Evolutionary conservation across 1,140 invertebrate genomes (phyloP).

Genomic region (Helicorthomorpha holstii): DNA sequence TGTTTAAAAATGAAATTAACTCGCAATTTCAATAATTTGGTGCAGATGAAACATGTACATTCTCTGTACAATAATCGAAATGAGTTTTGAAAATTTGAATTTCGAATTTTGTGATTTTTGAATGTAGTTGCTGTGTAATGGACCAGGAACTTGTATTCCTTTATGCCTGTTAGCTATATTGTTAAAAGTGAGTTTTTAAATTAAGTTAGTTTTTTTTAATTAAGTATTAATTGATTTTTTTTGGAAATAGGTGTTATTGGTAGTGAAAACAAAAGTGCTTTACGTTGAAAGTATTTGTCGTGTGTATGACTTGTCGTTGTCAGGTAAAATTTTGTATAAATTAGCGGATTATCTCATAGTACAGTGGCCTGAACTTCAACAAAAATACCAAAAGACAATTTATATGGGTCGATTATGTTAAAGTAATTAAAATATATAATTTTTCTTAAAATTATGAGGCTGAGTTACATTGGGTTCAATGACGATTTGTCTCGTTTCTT

Average conservation of each 20-base stretch:
- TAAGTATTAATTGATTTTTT: conserved; percentile 18
- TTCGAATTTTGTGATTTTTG: conserved; percentile 8
- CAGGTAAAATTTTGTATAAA: conserved; percentile 67
- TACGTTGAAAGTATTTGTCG: conserved; percentile 91
- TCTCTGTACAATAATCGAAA: no score
- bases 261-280: conserved; percentile 53
- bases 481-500: no score
- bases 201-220: conserved; percentile 4
- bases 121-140: conserved; percentile 60
- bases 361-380: conserved; percentile 59
- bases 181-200: conserved; percentile 19
- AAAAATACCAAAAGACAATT: not conserved
- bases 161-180: conserved; percentile 49
- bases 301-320: conserved; percentile 70
- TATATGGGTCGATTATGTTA: not conserved
- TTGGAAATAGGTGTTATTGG: conserved; percentile 21
- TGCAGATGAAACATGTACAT: no score
- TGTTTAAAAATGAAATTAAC: no score
- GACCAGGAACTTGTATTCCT: conserved; percentile 88
- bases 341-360: conserved; percentile 73
- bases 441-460: no score
- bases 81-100: no score
- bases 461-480: no score
- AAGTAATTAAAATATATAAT: no score
- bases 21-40: no score